Conservation (phyloP, 2,113 vertebrate species). For the Sebastes fasciatus region DNA sequence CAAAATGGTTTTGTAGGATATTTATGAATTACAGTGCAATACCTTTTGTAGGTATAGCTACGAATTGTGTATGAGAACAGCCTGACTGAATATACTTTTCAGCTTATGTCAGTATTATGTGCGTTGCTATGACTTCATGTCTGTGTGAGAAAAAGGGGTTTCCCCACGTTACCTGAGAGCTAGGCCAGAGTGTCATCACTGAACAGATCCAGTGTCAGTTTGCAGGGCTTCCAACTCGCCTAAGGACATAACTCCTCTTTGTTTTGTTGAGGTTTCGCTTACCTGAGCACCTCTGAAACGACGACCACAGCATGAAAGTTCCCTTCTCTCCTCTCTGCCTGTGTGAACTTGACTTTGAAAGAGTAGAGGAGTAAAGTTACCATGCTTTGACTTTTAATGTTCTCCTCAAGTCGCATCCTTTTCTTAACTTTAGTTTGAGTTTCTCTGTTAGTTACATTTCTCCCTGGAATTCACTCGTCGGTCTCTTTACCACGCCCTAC, state of each 20-base stretch:
- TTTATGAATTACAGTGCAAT: too few relatives aligned
- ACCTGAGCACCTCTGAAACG: conserved; percentile 53
- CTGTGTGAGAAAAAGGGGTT: conserved; percentile 52
- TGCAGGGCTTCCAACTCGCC: conserved; percentile 58
- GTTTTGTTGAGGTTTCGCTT: conserved; percentile 68
- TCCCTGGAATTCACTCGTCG: conserved; percentile 26
- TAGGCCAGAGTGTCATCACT: conserved; percentile 34
- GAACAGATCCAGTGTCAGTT: conserved; percentile 67
- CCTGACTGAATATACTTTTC: background rate
- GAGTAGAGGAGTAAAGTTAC: conserved; percentile 45
- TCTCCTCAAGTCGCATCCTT: conserved; percentile 54
- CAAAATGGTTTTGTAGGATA: too few relatives aligned
- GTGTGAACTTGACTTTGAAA: conserved; percentile 80
- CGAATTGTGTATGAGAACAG: too few relatives aligned
- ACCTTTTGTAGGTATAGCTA: too few relatives aligned
- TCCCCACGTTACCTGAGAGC: conserved; percentile 68
- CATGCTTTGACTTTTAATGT: conserved; percentile 63
- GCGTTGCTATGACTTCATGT: conserved; percentile 41
- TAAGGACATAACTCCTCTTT: conserved; percentile 63
- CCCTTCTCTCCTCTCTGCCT: conserved; percentile 47
- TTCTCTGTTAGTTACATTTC: conserved; percentile 24
- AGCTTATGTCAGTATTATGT: conserved; percentile 4
- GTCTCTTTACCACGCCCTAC: conserved; percentile 11
- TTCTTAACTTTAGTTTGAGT: conserved; percentile 31
- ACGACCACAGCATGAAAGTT: conserved; percentile 43